Evolutionary conservation across 2,797 vertebrate genomes (phyloP).

Genomic region (Chaetodon trifasciatus): DNA sequence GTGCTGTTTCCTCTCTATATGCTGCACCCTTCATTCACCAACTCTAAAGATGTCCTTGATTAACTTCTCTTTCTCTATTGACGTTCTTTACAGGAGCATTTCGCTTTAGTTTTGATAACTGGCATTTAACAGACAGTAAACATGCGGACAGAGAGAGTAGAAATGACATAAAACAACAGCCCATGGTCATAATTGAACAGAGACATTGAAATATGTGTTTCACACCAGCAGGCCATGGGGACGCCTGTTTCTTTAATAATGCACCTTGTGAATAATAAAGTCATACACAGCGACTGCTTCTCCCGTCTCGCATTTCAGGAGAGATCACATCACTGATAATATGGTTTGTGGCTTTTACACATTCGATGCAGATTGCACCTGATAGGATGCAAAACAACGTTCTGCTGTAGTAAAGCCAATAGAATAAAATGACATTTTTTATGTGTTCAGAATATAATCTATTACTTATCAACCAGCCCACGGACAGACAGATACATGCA

Average conservation of each 20-base stretch:
- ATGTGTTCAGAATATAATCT: not conserved
- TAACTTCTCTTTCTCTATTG: not conserved
- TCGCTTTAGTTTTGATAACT: not conserved
- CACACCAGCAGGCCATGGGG: not conserved
- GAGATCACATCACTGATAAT: not conserved
- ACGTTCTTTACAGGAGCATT: not conserved
- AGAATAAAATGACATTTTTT: not conserved
- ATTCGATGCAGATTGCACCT: not conserved
- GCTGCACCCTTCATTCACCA: not conserved
- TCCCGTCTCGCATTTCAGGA: not conserved
- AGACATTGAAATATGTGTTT: not conserved
- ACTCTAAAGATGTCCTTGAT: not conserved
- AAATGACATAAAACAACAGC: not conserved
- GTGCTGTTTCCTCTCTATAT: not conserved
- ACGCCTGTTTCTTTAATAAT: not conserved
- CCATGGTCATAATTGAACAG: not conserved
- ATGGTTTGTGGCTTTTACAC: not conserved
- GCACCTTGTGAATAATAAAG: not conserved
- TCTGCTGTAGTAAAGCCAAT: not conserved
- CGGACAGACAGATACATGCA: not conserved
- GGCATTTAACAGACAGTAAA: not conserved
- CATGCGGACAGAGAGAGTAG: not conserved
- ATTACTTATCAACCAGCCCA: not conserved
- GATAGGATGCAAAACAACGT: not conserved
- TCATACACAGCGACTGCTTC: not conserved